Conservation (phyloP, 2,797 vertebrate genomes). For the Cottoperca gobio region DNA sequence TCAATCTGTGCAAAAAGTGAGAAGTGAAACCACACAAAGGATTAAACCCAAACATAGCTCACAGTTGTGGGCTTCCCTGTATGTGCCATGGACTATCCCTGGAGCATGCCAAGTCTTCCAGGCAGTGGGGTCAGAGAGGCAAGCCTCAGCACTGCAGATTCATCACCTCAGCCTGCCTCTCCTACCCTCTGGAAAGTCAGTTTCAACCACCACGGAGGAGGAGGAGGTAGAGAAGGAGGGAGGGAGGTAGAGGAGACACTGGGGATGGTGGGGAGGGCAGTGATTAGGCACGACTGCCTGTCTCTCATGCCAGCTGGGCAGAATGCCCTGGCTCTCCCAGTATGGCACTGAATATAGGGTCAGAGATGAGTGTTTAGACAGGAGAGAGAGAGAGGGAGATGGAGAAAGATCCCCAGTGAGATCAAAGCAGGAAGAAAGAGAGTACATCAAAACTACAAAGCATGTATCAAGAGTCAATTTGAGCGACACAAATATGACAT, state of each 20-base stretch:
- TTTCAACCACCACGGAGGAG: conserved; percentile 61
- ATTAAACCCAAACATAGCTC: conserved; percentile 49
- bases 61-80: conserved; percentile 48
- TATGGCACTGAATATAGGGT: conserved; percentile 45
- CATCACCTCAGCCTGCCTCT: conserved; percentile 80
- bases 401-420: conserved; percentile 16
- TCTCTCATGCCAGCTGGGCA: conserved; percentile 55
- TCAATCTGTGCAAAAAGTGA: conserved; percentile 29
- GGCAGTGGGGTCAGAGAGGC: conserved; percentile 67
- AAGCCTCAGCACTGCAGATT: conserved; percentile 81
- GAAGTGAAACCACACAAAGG: conserved; percentile 63
- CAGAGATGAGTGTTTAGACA: conserved; percentile 55
- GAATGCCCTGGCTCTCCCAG: conserved; percentile 32
- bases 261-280: conserved; percentile 34
- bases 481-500: conserved; percentile 3
- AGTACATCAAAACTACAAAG: conserved; percentile 23
- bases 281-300: conserved; percentile 56
- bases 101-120: conserved; percentile 66
- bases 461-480: background rate
- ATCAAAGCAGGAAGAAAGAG: conserved; percentile 48
- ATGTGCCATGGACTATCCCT: conserved; percentile 60
- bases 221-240: conserved; percentile 38
- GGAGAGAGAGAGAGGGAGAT: background rate
- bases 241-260: conserved; percentile 40
- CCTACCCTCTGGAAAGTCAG: conserved; percentile 75